Percentiles rank a stretch among this genome's conserved stretches.
Conservation (phyloP, 2,888 invertebrate genomes). For the Crematogaster levior region DNA sequence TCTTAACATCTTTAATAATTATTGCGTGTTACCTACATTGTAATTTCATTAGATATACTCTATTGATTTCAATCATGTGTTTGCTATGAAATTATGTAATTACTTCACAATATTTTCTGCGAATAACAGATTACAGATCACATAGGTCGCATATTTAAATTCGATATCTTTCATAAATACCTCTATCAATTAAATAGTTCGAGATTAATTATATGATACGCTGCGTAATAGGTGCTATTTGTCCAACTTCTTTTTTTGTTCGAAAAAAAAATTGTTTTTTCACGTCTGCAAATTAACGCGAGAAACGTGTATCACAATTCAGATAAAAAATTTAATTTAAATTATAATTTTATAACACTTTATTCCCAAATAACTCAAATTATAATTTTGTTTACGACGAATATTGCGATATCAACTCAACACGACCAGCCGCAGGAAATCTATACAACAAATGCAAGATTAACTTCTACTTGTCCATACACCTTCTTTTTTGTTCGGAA, state of each 20-base stretch:
- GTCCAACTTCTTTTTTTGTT: too few species aligned
- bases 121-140: background rate
- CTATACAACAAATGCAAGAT: background rate
- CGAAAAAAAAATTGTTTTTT: too few species aligned
- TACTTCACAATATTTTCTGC: slow-evolving; percentile 7
- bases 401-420: slow-evolving; percentile 11
- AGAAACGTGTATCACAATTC: too few species aligned
- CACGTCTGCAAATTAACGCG: too few species aligned
- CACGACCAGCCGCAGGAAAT: background rate
- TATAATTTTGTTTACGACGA: too few species aligned
- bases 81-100: slow-evolving; percentile 10
- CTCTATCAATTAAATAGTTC: background rate
- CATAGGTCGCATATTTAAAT: slow-evolving; percentile 5
- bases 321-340: too few species aligned
- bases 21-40: background rate
- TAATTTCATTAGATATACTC: background rate
- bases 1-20: background rate
- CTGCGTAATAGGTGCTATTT: too few species aligned
- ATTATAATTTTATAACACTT: too few species aligned
- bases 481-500: background rate
- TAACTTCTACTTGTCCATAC: background rate
- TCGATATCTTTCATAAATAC: slow-evolving; percentile 8
- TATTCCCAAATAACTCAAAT: too few species aligned
- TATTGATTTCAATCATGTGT: background rate
- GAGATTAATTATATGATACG: slow-evolving; percentile 14